Percentiles rank a stretch among this genome's conserved stretches.
Conservation (phyloP, 2,797 vertebrate genomes). For the Craterocephalus amniculus region DNA sequence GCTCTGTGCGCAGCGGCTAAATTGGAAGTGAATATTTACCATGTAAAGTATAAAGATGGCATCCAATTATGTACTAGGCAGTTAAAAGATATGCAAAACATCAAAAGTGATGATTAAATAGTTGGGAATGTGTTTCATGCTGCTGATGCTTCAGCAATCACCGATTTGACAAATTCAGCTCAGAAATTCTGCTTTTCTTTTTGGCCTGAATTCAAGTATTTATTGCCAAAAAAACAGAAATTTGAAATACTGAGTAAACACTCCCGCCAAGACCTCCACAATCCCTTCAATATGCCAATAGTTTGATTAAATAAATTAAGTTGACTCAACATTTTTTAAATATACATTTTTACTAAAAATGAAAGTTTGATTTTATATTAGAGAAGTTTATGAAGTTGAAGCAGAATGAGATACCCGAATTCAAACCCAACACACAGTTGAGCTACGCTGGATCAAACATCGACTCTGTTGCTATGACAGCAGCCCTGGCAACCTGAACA, state of each 20-base stretch:
- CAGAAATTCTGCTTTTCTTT: not conserved
- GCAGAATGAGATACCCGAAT: slow-evolving; percentile 34
- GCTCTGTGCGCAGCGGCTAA: not conserved
- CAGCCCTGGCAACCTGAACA: slow-evolving; percentile 50
- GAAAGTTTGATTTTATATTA: not conserved
- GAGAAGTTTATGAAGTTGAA: too few species aligned
- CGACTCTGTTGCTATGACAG: slow-evolving; percentile 68
- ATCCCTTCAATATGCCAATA: not conserved
- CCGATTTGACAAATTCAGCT: not conserved
- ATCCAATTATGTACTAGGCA: not conserved
- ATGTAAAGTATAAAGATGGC: not conserved
- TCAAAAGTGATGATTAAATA: slow-evolving; percentile 5
- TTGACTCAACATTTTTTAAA: not conserved
- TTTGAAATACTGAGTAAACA: not conserved
- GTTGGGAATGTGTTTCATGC: not conserved
- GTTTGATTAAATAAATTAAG: too few species aligned
- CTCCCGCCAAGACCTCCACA: not conserved
- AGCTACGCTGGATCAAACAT: slow-evolving; percentile 28
- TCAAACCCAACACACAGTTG: slow-evolving; percentile 47
- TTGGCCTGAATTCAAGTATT: too few species aligned
- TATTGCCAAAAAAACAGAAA: not conserved
- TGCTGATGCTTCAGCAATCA: not conserved
- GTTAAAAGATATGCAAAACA: slow-evolving; percentile 8
- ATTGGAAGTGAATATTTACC: slow-evolving; percentile 13
- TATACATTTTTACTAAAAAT: not conserved